Conservation (phyloP, 2,113 vertebrate genomes). For the Miniopterus natalensis region DNA sequence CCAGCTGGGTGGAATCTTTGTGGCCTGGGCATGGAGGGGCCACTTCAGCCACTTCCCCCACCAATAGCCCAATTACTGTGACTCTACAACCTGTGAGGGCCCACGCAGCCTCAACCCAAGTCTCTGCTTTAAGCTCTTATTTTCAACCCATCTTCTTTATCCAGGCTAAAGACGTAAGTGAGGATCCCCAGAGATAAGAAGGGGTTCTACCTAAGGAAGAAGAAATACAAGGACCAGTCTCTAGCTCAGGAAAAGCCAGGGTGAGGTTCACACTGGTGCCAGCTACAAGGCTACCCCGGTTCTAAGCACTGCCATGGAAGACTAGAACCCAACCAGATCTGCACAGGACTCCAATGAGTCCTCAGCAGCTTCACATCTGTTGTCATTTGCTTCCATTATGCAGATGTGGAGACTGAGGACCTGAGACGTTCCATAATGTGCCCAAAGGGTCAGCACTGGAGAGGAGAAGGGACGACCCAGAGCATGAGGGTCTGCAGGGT, state of each 20-base stretch:
- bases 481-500: not conserved
- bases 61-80: not conserved
- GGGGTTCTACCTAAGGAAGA: not conserved
- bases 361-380: not conserved
- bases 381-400: not conserved
- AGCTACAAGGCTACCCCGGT: not conserved
- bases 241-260: not conserved
- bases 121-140: not conserved
- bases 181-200: not conserved
- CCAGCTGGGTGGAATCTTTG: not conserved
- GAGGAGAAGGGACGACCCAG: not conserved
- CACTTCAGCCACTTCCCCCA: not conserved
- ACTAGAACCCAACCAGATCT: not conserved
- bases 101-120: not conserved
- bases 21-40: not conserved
- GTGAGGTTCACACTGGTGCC: not conserved
- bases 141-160: not conserved
- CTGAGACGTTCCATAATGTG: not conserved
- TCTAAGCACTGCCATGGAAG: not conserved
- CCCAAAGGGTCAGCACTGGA: not conserved
- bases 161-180: not conserved
- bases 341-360: not conserved
- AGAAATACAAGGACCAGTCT: not conserved
- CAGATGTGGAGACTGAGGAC: slow-evolving; percentile 2
- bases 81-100: not conserved